Conservation (phyloP, 2,888 invertebrate genomes). For the Rambutsinella grinnellia region DNA sequence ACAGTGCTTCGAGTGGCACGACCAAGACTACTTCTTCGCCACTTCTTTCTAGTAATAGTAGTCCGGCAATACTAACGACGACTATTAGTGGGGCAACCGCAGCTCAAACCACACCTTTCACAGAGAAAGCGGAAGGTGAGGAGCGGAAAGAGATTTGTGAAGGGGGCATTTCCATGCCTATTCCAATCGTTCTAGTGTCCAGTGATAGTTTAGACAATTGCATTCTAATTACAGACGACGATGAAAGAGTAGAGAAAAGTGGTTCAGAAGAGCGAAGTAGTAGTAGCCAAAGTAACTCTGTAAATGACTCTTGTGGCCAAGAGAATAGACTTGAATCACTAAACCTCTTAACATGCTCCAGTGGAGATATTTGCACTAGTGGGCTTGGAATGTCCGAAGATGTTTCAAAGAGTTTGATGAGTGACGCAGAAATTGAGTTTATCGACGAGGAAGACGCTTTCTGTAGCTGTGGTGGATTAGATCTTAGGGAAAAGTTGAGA, state of each 20-base stretch:
- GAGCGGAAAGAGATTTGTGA: neutral
- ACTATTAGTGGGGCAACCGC: neutral
- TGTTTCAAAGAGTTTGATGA: conserved; percentile 41
- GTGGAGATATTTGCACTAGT: conserved; percentile 38
- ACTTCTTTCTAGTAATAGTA: conserved; percentile 11
- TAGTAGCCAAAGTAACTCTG: conserved; percentile 22
- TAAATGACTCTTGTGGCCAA: conserved; percentile 13
- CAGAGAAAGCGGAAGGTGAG: neutral
- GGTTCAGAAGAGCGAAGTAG: conserved; percentile 25
- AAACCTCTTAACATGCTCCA: conserved; percentile 22
- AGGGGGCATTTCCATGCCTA: neutral
- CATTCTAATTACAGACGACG: too few relatives aligned
- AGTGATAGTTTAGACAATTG: too few relatives aligned
- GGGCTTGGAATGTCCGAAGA: conserved; percentile 21
- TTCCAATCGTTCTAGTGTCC: conserved; percentile 39
- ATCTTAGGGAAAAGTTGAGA: neutral
- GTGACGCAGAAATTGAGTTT: conserved; percentile 54
- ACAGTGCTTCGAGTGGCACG: conserved; percentile 29
- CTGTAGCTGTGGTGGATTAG: conserved; percentile 31
- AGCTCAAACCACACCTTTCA: neutral
- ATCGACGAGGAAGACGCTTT: conserved; percentile 47
- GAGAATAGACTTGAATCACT: neutral
- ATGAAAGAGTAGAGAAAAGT: conserved; percentile 1
- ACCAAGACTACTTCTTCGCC: conserved; percentile 6
- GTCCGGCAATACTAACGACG: conserved; percentile 14